Percentiles rank a stretch among this genome's conserved stretches.
Evolutionary conservation across 2,113 vertebrate genomes (phyloP).

Genomic region (Melozone crissalis): DNA sequence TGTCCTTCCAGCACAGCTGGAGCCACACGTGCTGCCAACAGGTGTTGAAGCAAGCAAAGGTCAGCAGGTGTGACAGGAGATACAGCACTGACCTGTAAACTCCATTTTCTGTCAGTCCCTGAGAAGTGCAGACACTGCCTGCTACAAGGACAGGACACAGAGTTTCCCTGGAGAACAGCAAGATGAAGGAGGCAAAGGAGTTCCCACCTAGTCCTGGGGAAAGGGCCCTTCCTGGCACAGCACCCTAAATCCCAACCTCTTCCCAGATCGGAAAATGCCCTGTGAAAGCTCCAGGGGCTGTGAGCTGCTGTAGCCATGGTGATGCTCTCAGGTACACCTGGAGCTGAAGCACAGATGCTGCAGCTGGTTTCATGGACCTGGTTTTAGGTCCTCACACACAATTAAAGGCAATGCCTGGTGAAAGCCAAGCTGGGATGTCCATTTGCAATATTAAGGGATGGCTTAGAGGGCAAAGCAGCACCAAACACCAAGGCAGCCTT

Average conservation of each 20-base stretch:
- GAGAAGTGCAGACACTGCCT: not conserved
- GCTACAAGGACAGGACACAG: not conserved
- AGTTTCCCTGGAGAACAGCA: not conserved
- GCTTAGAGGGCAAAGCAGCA: not conserved
- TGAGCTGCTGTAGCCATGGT: not conserved
- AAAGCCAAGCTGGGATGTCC: not conserved
- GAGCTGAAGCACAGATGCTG: not conserved
- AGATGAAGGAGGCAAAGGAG: not conserved
- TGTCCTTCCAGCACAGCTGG: not conserved
- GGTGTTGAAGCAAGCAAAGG: not conserved
- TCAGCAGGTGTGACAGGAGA: not conserved
- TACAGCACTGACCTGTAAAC: not conserved
- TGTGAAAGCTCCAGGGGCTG: not conserved
- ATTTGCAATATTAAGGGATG: not conserved
- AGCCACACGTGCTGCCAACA: not conserved
- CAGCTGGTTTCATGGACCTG: fast-evolving
- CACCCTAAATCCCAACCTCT: fast-evolving
- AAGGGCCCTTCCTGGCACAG: not conserved
- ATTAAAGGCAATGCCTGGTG: fast-evolving
- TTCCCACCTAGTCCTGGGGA: not conserved
- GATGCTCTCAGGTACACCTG: not conserved
- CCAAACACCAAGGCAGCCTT: not conserved
- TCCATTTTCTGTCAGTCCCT: not conserved
- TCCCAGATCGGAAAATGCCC: not conserved
- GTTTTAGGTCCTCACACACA: not conserved